A percentile compares a stretch with the other conserved stretches of the same genome.
Conservation (phyloP, 2,888 invertebrate species). For the Thereva nobilitata region DNA sequence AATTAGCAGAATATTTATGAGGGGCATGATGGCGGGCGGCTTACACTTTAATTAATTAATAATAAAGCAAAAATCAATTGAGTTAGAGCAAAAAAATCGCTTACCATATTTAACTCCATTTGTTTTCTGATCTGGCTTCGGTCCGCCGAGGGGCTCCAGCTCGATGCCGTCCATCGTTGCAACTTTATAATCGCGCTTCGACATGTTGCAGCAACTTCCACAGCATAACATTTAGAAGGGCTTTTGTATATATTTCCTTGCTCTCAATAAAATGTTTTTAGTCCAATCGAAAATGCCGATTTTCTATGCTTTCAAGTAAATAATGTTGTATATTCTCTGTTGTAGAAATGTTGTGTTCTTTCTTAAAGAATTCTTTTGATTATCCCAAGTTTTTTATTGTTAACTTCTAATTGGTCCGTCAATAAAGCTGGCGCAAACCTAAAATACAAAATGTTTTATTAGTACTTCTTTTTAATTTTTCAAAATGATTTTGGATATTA, state of each 20-base stretch:
- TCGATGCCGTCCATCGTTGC: slow-evolving; percentile 57
- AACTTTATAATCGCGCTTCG: slow-evolving; percentile 58
- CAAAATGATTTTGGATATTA: too few species aligned
- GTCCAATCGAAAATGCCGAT: too few species aligned
- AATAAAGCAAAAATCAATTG: too few species aligned
- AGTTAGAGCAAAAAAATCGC: slow-evolving; percentile 40
- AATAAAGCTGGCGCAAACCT: neutral
- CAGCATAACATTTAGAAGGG: slow-evolving; percentile 57
- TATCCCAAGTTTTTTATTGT: slow-evolving; percentile 10
- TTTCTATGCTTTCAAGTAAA: too few species aligned
- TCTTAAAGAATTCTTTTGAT: slow-evolving; percentile 1
- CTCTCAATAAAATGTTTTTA: too few species aligned
- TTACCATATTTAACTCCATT: slow-evolving; percentile 57
- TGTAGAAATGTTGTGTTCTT: neutral
- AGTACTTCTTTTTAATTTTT: too few species aligned
- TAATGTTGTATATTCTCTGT: neutral
- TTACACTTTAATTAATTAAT: too few species aligned
- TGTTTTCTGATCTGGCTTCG: slow-evolving; percentile 53
- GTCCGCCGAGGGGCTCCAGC: slow-evolving; percentile 56
- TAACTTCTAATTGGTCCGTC: slow-evolving; percentile 29
- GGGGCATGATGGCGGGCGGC: too few species aligned
- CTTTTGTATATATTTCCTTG: slow-evolving; percentile 15
- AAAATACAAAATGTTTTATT: neutral
- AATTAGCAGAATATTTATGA: too few species aligned
- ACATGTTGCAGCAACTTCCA: slow-evolving; percentile 58